Base-by-base conservation (phyloP, 2,888 invertebrate species). In the Drosophila tanythrix region DNA sequence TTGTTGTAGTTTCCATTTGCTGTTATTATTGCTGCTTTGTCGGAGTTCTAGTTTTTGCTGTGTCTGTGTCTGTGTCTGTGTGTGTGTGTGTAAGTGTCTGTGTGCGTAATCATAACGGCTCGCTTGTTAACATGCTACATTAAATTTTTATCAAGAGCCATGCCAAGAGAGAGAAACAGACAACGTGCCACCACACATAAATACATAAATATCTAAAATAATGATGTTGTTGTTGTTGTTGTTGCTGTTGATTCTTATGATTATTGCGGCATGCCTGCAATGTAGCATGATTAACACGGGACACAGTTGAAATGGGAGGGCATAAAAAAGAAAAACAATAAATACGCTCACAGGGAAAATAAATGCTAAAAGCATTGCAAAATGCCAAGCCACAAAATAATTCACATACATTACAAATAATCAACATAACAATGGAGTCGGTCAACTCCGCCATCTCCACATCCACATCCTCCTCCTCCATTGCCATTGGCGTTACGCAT, bases 91-190 rank as follows among this genome's bases (percentile, higher is more conserved):
- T 60, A 52, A 58, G 15, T 63, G 50, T 62, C 10, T 80, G 71
- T 81, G 68, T 70, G 73, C 83, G 76, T 81, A 83, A 85, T 86
- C 87, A 87, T 87, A 84, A 88, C 88, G 87, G 84, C 74, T 87
- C 84, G 88, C 87, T 87, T 87, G 86, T 86, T 88, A 87, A 88
- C 88, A 87, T 88, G 88, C 82, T 86, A 86, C 86, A 86, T 86
- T 86, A 87, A 86, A 85, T 86, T 86, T 87, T 87, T 86, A 86
- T 86, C 85, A 86, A 87, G 85, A 86, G 88, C 83, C 87, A 65
- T 76, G 79, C 75, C 75, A 81, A 72, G 73, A 71, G 71, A 64
- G 74, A 10, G 27, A 59, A 64, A 52, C 70, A 63, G 52, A 53
- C 58, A 52, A 61, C 56, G 38, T 51, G 21, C 56, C 48, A 62